Percentiles rank a stretch among this genome's conserved stretches.
Evolutionary conservation across 2,113 vertebrate genomes (phyloP).

Genomic region (Micronisus gabar): DNA sequence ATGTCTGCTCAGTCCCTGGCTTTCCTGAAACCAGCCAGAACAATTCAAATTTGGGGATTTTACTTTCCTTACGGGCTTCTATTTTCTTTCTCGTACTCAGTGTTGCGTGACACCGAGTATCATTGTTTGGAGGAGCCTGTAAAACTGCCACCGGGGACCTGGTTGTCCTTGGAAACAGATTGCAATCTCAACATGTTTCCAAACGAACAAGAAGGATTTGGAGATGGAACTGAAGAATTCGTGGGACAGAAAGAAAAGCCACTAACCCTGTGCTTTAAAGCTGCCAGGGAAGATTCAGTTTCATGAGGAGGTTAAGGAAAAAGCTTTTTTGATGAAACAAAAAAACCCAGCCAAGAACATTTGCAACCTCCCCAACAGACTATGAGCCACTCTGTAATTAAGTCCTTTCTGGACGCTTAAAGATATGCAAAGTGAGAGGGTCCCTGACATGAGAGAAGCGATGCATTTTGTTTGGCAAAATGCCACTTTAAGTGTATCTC

Average conservation of each 20-base stretch:
- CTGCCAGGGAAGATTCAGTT: not conserved
- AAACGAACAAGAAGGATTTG: conserved; percentile 10
- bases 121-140: not conserved
- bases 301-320: not conserved
- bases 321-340: not conserved
- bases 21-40: not conserved
- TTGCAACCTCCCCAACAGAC: not conserved
- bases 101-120: not conserved
- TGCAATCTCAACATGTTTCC: conserved; percentile 4
- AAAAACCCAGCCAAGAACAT: not conserved
- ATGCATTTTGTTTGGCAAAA: conserved; percentile 1
- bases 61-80: not conserved
- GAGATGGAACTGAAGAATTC: not conserved
- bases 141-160: not conserved
- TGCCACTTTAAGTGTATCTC: not conserved
- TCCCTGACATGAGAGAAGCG: not conserved
- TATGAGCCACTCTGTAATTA: not conserved
- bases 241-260: not conserved
- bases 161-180: conserved; percentile 12
- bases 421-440: not conserved
- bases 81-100: not conserved
- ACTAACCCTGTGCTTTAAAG: not conserved
- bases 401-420: not conserved
- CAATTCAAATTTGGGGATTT: not conserved
- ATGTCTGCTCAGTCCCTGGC: not conserved